Conservation (phyloP, 2,888 invertebrate species). For the Frankliniella intonsa region DNA sequence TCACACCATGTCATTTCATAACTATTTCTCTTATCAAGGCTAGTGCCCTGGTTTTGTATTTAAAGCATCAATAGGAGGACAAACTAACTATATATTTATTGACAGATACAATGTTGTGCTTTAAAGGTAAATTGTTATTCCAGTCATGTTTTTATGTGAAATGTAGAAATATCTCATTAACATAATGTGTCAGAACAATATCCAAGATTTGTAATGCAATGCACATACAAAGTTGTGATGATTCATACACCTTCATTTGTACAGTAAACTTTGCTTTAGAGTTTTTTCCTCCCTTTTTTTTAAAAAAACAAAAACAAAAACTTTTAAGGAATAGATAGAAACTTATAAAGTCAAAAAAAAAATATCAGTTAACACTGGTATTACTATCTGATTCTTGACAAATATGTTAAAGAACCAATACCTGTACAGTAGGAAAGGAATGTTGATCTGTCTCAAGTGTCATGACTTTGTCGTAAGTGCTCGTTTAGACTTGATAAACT, state of each 20-base stretch:
- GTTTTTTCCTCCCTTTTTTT: no score
- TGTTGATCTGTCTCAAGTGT: no score
- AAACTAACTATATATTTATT: conserved; percentile 2
- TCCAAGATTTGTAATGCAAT: conserved; percentile 8
- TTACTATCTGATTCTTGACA: no score
- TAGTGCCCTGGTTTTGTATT: background rate
- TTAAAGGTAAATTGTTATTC: background rate
- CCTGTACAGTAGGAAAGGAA: no score
- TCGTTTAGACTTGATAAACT: no score
- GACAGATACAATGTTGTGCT: conserved; percentile 27
- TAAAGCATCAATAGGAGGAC: background rate
- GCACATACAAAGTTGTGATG: conserved; percentile 12
- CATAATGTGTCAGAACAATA: background rate
- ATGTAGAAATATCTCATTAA: background rate
- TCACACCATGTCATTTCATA: background rate
- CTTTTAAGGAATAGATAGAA: no score
- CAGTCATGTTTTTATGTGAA: conserved; percentile 7
- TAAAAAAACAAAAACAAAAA: no score
- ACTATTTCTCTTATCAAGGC: background rate
- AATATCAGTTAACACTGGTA: no score
- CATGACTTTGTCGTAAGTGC: no score
- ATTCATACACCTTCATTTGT: conserved; percentile 29
- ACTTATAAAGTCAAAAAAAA: no score
- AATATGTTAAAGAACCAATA: no score
- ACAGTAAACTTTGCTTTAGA: no score